These are phyloP conservation scores for Mormyrus proboscirostris DNA, from an alignment of 2,797 vertebrate genomes.

Conservation along the genomic window DNA sequence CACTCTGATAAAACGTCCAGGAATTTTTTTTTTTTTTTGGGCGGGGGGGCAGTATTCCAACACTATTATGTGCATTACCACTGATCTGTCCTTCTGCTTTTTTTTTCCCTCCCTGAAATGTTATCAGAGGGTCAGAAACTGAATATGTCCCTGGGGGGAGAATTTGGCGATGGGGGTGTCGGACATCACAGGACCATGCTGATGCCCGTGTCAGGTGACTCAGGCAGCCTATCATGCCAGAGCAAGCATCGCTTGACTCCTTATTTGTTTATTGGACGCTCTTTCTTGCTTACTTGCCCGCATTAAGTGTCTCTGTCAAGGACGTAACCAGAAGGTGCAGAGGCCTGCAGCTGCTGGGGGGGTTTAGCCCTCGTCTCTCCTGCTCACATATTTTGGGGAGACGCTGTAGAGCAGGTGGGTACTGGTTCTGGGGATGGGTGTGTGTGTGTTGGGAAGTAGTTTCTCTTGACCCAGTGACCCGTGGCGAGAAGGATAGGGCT, in stretches of 20 bases:
- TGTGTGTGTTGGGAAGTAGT: background rate
- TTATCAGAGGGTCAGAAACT: background rate
- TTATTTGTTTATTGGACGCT: background rate
- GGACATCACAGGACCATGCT: slow-evolving; percentile 1
- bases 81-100: background rate
- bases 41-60: background rate
- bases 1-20: slow-evolving; percentile 1
- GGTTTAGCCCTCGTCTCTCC: background rate
- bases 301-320: slow-evolving; percentile 3
- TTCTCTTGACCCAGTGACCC: background rate
- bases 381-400: background rate
- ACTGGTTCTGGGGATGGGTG: background rate
- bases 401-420: background rate
- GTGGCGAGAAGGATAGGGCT: background rate
- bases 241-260: background rate
- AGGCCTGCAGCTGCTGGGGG: background rate
- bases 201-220: background rate
- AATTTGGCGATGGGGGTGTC: background rate
- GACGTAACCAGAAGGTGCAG: background rate
- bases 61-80: background rate
- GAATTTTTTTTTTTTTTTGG: background rate
- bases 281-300: slow-evolving; percentile 1
- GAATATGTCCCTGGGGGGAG: background rate
- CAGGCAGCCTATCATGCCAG: background rate
- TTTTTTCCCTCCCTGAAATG: background rate